Conservation (phyloP, 2,888 invertebrate species). For the Melieria omissa region DNA sequence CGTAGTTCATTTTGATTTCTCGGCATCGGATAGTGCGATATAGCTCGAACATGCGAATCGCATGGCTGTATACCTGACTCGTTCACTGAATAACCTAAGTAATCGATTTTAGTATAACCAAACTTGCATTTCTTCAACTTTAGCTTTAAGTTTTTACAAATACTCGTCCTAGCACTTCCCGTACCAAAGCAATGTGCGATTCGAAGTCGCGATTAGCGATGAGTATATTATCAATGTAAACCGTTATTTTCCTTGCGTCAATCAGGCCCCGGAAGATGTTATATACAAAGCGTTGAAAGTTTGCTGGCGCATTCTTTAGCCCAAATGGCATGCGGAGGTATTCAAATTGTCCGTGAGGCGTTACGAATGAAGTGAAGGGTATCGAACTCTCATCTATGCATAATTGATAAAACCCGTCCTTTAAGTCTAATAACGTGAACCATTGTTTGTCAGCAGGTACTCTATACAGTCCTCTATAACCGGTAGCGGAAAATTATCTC, state of each 20-base stretch:
- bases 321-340: constrained; percentile 10
- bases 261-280: background rate
- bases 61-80: background rate
- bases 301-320: background rate
- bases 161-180: constrained; percentile 1
- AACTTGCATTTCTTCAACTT: constrained; percentile 15
- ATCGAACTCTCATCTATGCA: too few species aligned
- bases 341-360: constrained; percentile 18
- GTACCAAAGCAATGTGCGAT: background rate
- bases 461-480: constrained; percentile 24
- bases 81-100: constrained; percentile 12
- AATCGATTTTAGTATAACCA: constrained; percentile 15
- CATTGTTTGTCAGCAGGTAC: constrained; percentile 16
- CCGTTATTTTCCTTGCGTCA: background rate
- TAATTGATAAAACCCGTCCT: background rate
- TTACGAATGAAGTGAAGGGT: too few species aligned
- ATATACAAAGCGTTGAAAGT: constrained; percentile 2
- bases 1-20: constrained; percentile 10
- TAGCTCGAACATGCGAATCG: constrained; percentile 6
- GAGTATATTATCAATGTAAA: background rate
- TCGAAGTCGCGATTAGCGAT: background rate
- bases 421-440: constrained; percentile 14
- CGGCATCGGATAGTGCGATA: constrained; percentile 14
- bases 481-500: constrained; percentile 20
- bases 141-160: background rate